A percentile compares a stretch with the other conserved stretches of the same genome.
These are phyloP conservation scores for Hydrolagus affinis DNA, from an alignment of 2,113 vertebrate genomes.

Conservation along the genomic window DNA sequence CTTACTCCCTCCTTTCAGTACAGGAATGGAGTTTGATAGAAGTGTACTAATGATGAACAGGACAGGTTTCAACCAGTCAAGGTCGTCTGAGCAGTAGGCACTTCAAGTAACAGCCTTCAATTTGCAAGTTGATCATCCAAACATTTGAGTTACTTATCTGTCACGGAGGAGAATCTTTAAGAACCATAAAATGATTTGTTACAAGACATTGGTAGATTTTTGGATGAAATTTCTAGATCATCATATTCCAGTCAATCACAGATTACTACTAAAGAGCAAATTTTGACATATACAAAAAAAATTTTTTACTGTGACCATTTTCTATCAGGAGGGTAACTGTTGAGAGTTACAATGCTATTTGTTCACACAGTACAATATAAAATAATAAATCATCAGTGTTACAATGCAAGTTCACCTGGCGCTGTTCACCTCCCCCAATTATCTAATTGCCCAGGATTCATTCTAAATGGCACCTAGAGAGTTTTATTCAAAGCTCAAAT, in stretches of 20 bases:
- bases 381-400: background rate
- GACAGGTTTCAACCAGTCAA: no score
- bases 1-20: background rate
- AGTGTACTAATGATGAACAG: background rate
- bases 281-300: background rate
- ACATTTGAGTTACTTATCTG: background rate
- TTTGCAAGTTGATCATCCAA: background rate
- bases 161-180: background rate
- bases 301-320: no score
- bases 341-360: background rate
- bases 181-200: background rate
- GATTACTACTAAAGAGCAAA: background rate
- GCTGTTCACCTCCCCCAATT: background rate
- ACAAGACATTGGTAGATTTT: background rate
- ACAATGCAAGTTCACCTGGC: background rate
- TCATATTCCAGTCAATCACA: background rate
- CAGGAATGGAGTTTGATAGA: background rate
- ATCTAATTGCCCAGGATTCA: background rate
- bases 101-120: background rate
- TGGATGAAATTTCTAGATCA: background rate
- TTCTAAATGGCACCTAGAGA: background rate
- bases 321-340: no score
- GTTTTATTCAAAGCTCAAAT: background rate
- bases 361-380: background rate
- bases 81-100: no score